Evolutionary conservation across 2,113 vertebrate genomes (phyloP).

Genomic region (Corythoichthys haematopterus): DNA sequence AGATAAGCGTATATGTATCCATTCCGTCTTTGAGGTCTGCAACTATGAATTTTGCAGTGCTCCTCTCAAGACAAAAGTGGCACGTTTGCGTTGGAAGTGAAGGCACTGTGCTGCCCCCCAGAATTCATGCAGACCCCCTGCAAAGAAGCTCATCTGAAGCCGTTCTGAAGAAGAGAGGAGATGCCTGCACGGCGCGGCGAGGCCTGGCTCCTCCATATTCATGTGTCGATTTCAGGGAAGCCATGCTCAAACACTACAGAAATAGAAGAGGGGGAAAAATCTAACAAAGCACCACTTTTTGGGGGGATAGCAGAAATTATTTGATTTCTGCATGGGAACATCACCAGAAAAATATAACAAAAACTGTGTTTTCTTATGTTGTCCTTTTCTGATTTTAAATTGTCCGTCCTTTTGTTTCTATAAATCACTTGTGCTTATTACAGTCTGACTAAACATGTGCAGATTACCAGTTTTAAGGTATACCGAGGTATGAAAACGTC

Average conservation of each 20-base stretch:
- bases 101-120: slow-evolving; percentile 42
- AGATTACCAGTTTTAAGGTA: too few species aligned
- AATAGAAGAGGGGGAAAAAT: slow-evolving; percentile 25
- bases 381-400: not conserved
- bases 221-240: slow-evolving; percentile 31
- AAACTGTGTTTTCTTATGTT: slow-evolving; percentile 16
- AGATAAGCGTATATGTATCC: slow-evolving; percentile 37
- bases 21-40: slow-evolving; percentile 28
- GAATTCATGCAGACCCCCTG: slow-evolving; percentile 58
- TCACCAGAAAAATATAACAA: slow-evolving; percentile 14
- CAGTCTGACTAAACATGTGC: not conserved
- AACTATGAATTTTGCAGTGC: slow-evolving; percentile 62
- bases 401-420: not conserved
- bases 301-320: slow-evolving; percentile 3
- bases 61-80: slow-evolving; percentile 55
- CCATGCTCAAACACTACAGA: slow-evolving; percentile 31
- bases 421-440: not conserved
- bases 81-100: slow-evolving; percentile 35
- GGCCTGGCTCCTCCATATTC: slow-evolving; percentile 59
- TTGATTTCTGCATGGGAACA: slow-evolving; percentile 31
- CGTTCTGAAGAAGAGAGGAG: slow-evolving; percentile 36
- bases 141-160: slow-evolving; percentile 58
- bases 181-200: slow-evolving; percentile 38
- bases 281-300: slow-evolving; percentile 23
- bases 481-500: too few species aligned